Evolutionary conservation across 2,113 vertebrate genomes (phyloP).

Genomic region (Channa maculata): DNA sequence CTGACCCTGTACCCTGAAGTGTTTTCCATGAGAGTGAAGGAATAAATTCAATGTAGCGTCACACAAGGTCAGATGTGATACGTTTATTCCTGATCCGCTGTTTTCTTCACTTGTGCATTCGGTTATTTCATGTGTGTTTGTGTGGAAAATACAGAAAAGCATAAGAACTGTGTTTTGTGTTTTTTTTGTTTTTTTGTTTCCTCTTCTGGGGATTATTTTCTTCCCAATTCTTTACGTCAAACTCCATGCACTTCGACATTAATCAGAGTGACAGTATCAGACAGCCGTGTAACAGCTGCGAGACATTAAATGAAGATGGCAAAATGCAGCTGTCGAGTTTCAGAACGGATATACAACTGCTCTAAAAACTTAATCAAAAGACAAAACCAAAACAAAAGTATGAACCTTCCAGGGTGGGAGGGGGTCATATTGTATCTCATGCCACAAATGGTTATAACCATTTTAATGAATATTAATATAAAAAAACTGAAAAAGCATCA

Average conservation of each 20-base stretch:
- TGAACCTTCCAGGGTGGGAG: background rate
- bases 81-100: too few species aligned
- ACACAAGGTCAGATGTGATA: too few species aligned
- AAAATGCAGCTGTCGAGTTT: background rate
- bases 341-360: background rate
- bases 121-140: background rate
- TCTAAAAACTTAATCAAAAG: background rate
- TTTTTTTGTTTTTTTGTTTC: too few species aligned
- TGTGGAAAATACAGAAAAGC: background rate
- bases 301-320: conserved; percentile 2
- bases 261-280: conserved; percentile 6
- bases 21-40: too few species aligned
- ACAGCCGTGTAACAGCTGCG: background rate
- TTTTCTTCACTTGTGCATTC: too few species aligned
- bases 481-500: too few species aligned
- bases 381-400: background rate
- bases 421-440: too few species aligned
- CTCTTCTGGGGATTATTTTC: background rate
- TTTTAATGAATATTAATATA: too few species aligned
- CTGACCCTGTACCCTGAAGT: too few species aligned
- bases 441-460: too few species aligned
- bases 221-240: background rate
- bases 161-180: too few species aligned
- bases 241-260: conserved; percentile 2
- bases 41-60: too few species aligned